phyloP scores from a whole-genome alignment of 2,113 vertebrate species.

The Excalfactoria chinensis region DNA sequence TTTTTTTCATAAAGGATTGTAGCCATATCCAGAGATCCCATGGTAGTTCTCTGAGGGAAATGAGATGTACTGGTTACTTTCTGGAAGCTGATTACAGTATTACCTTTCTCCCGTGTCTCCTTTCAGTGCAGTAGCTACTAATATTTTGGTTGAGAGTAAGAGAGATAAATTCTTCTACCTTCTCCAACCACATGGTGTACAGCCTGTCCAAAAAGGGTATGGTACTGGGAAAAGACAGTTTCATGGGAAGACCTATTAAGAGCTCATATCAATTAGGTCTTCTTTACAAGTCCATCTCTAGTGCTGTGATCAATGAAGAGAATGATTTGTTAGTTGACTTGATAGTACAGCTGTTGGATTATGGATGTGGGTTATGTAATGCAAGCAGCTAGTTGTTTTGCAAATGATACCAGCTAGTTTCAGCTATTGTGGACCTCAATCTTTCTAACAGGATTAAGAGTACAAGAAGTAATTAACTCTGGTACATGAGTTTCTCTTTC shows the following conservation, averaged over 20 bases:
- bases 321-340: neutral
- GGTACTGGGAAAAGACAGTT: neutral
- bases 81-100: neutral
- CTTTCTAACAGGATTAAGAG: neutral
- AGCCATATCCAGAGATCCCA: neutral
- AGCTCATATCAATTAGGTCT: neutral
- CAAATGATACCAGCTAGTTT: neutral
- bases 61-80: neutral
- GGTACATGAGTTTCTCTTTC: neutral
- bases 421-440: neutral
- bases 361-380: neutral
- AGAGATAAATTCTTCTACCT: neutral
- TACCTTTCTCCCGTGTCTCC: neutral
- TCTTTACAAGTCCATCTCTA: neutral
- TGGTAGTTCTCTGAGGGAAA: neutral
- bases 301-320: neutral
- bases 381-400: neutral
- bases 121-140: neutral
- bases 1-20: neutral
- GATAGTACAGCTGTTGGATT: neutral
- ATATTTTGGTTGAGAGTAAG: neutral
- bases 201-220: neutral
- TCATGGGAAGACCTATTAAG: accelerated
- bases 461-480: neutral
- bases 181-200: neutral